Conservation (phyloP, 53 echinoderm and acorn worm species). For the Echinometra lucunter region DNA sequence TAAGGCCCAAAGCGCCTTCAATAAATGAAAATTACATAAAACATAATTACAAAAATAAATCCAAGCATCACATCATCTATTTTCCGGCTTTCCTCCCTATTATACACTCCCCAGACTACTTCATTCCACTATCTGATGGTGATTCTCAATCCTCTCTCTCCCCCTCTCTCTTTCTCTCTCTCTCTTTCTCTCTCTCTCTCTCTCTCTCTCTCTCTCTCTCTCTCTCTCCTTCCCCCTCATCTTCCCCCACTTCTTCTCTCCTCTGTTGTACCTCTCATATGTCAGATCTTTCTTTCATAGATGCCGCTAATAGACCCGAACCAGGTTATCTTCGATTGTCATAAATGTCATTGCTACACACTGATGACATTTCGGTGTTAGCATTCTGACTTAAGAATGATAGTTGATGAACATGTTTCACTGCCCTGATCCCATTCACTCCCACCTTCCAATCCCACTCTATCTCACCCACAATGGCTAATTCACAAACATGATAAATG, state of each 20-base stretch:
- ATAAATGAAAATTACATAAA: too few species aligned
- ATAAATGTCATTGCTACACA: background rate
- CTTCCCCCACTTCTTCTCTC: background rate
- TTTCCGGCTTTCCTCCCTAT: background rate
- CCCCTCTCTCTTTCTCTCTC: background rate
- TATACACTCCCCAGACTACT: background rate
- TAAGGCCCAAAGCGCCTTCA: too few species aligned
- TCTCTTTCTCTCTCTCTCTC: background rate
- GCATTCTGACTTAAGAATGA: slow-evolving; percentile 7
- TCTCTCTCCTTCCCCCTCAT: background rate
- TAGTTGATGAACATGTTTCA: slow-evolving; percentile 46
- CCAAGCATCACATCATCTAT: background rate
- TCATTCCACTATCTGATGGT: background rate
- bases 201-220: background rate
- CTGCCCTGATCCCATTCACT: background rate
- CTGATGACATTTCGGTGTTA: background rate
- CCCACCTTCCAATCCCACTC: background rate
- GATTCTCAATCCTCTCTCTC: background rate
- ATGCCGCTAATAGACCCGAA: slow-evolving; percentile 43
- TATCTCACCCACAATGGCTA: background rate
- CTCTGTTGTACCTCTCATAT: background rate
- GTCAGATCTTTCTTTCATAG: background rate
- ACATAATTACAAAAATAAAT: too few species aligned
- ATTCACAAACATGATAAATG: background rate
- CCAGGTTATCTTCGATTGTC: slow-evolving; percentile 48